These are phyloP conservation scores for Urocolius indicus DNA, from an alignment of 2,113 vertebrate genomes.

Conservation along the genomic window DNA sequence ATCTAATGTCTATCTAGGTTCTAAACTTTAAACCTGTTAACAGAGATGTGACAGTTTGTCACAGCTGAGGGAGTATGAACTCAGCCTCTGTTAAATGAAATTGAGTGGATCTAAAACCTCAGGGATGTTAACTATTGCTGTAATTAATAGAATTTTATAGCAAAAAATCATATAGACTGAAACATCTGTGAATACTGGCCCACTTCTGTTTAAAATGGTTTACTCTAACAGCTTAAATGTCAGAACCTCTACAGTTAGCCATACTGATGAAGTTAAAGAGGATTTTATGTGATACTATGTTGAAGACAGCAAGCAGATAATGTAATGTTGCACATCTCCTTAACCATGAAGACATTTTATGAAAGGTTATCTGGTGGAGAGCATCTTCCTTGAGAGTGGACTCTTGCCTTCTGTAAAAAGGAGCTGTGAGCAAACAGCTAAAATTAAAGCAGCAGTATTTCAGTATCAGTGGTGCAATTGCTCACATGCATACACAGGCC, in stretches of 20 bases:
- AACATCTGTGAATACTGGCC: neutral
- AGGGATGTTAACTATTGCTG: neutral
- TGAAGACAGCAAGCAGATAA: neutral
- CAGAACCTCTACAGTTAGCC: neutral
- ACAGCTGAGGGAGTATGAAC: neutral
- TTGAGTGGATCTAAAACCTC: neutral
- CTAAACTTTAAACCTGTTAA: neutral
- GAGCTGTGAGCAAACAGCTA: neutral
- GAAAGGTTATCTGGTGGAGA: neutral
- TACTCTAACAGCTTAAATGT: neutral
- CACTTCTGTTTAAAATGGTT: neutral
- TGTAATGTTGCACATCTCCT: neutral
- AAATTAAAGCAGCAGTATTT: neutral
- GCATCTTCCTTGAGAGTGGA: neutral
- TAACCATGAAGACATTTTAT: neutral
- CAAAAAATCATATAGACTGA: neutral
- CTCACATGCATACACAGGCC: neutral
- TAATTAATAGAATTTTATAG: neutral
- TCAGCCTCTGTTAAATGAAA: neutral
- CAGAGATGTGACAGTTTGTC: neutral
- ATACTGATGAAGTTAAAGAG: neutral
- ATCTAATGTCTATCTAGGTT: neutral
- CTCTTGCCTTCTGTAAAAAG: neutral
- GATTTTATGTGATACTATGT: neutral
- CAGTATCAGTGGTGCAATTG: neutral